Percentiles rank a stretch among this genome's conserved stretches.
Conservation (phyloP, 2,888 invertebrate species). For the Eristalis pertinax region DNA sequence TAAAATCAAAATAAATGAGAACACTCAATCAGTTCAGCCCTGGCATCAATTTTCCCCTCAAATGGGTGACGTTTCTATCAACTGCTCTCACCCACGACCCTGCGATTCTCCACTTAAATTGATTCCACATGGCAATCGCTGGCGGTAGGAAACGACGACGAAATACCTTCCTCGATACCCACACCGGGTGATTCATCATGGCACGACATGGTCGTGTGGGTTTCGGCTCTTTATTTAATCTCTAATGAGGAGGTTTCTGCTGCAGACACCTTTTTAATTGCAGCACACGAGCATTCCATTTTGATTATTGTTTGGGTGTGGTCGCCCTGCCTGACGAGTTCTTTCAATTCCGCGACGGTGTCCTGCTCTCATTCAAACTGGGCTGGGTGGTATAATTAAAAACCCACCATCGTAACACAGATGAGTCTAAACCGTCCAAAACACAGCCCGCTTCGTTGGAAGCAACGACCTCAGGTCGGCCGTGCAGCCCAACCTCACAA, state of each 20-base stretch:
- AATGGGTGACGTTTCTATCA: conserved; percentile 22
- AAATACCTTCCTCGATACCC: neutral
- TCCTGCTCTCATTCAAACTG: neutral
- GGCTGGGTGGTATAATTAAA: neutral
- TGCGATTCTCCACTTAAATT: conserved; percentile 21
- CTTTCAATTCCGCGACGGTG: neutral
- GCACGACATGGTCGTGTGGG: neutral
- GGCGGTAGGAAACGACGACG: neutral
- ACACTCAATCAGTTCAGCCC: conserved; percentile 68
- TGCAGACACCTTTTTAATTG: conserved; percentile 61
- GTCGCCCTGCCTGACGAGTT: neutral
- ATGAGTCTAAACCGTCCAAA: neutral
- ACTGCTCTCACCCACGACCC: neutral
- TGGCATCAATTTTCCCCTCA: conserved; percentile 56
- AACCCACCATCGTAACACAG: neutral
- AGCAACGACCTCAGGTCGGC: conserved; percentile 1
- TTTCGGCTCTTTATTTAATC: conserved; percentile 27
- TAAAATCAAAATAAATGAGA: conserved; percentile 66
- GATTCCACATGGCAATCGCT: conserved; percentile 36
- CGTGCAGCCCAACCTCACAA: neutral
- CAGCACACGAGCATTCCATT: conserved; percentile 26
- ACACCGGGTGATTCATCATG: neutral
- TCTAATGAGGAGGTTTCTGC: conserved; percentile 52
- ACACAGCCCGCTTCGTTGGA: neutral
- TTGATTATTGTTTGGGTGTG: conserved; percentile 12